phyloP scores from a whole-genome alignment of 2,888 invertebrate species.

The Melanotus villosus region DNA sequence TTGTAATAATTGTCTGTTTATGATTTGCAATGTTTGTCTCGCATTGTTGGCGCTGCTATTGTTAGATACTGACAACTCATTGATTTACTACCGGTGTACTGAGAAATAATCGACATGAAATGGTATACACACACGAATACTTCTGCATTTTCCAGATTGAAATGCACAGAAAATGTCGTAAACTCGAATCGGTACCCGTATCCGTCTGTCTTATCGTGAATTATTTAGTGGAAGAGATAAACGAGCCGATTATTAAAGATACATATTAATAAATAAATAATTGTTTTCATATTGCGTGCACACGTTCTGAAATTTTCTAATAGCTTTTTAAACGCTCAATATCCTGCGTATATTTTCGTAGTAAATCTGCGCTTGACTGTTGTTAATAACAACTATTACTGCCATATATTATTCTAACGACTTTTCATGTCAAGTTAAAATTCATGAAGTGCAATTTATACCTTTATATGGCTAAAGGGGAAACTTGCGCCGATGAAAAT shows the following conservation, averaged over 20 bases:
- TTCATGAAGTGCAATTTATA: slow-evolving; percentile 28
- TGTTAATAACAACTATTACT: slow-evolving; percentile 31
- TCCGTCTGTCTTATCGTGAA: too few relatives aligned
- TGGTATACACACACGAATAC: slow-evolving; percentile 17
- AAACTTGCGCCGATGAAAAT: slow-evolving; percentile 13
- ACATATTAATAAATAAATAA: too few relatives aligned
- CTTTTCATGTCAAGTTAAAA: slow-evolving; percentile 33
- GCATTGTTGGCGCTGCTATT: slow-evolving; percentile 36
- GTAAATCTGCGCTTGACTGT: slow-evolving; percentile 17
- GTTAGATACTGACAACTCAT: slow-evolving; percentile 31
- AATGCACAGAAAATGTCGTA: too few relatives aligned
- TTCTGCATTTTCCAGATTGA: background rate
- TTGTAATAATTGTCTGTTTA: slow-evolving; percentile 37
- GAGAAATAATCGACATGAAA: slow-evolving; percentile 34
- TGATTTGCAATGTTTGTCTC: slow-evolving; percentile 37
- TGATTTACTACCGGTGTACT: slow-evolving; percentile 35
- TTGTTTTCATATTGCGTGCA: background rate
- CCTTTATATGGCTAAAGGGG: slow-evolving; percentile 12
- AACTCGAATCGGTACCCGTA: too few relatives aligned
- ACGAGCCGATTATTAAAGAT: too few relatives aligned
- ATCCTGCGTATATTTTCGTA: background rate
- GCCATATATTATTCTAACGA: slow-evolving; percentile 33
- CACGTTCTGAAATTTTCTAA: background rate
- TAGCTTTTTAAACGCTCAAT: background rate
- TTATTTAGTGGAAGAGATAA: too few relatives aligned